phyloP scores from a whole-genome alignment of 1,140 invertebrate genomes.

The Carposina sasakii region DNA sequence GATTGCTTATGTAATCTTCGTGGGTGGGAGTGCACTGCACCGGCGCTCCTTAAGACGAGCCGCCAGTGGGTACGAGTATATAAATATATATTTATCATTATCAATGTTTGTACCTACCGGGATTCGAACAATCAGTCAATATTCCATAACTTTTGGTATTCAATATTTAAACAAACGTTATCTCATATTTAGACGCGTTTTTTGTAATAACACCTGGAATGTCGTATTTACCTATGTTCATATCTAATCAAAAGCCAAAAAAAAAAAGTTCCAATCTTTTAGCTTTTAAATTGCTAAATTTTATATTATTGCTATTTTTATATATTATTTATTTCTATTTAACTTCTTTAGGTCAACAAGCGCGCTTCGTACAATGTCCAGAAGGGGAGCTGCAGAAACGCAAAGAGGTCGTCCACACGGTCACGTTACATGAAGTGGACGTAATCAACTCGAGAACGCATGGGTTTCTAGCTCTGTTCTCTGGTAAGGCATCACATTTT shows the following conservation, averaged over 20 bases:
- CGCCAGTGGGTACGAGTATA: no score
- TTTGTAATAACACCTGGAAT: no score
- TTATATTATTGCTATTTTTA: neutral
- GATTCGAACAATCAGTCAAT: no score
- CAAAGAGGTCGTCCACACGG: slow-evolving; percentile 99
- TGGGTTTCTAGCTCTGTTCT: slow-evolving; percentile 97
- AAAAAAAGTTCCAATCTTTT: neutral
- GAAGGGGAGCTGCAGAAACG: slow-evolving; percentile 98
- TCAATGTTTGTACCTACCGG: no score
- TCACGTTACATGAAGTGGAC: slow-evolving; percentile 98
- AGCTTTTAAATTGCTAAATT: neutral
- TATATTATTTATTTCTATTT: neutral
- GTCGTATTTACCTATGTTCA: no score
- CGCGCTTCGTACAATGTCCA: slow-evolving; percentile 97
- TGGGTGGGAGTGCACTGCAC: no score
- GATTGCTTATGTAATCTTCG: no score
- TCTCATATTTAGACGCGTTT: no score
- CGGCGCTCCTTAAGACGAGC: no score
- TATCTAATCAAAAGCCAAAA: neutral
- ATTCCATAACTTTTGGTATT: no score
- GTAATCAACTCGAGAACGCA: slow-evolving; percentile 98
- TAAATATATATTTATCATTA: no score
- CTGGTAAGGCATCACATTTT: slow-evolving; percentile 82
- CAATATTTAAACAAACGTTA: no score
- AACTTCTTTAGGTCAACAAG: slow-evolving; percentile 78